Evolutionary conservation across 2,888 invertebrate species (phyloP).

Genomic region (Diabrotica balteata): DNA sequence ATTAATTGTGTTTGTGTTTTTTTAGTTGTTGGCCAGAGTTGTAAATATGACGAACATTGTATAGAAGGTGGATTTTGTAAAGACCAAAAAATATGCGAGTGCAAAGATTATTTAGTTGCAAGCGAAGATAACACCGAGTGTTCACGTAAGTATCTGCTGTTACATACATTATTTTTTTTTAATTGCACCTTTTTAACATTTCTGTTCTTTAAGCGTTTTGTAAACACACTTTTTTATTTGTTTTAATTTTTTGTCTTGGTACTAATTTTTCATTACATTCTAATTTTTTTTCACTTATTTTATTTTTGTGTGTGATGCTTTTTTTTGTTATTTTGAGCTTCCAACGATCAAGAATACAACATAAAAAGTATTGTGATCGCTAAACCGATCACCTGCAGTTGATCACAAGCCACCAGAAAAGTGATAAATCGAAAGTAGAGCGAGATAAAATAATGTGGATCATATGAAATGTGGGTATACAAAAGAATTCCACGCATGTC

Average conservation of each 20-base stretch:
- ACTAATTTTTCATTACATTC: too few species aligned
- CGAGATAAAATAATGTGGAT: too few species aligned
- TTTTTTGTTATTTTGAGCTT: too few species aligned
- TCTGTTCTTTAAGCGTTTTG: neutral
- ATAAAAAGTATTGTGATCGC: too few species aligned
- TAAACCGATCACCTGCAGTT: too few species aligned
- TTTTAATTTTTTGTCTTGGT: neutral
- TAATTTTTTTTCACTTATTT: too few species aligned
- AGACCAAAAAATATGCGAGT: slow-evolving; percentile 55
- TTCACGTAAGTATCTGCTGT: slow-evolving; percentile 45
- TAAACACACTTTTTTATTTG: slow-evolving; percentile 8
- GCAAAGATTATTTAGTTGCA: slow-evolving; percentile 50
- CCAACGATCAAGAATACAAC: too few species aligned
- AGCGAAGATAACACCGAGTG: slow-evolving; percentile 48
- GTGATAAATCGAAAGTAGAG: too few species aligned
- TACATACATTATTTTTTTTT: slow-evolving; percentile 9
- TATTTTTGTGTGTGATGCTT: too few species aligned
- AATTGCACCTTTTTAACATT: neutral
- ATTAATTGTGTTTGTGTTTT: slow-evolving; percentile 29
- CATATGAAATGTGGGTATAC: too few species aligned
- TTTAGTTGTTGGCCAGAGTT: slow-evolving; percentile 56
- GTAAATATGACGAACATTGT: slow-evolving; percentile 59
- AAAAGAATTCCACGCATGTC: too few species aligned
- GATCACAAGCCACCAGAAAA: too few species aligned
- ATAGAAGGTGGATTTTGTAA: slow-evolving; percentile 58